Percentiles rank a stretch among this genome's conserved stretches.
Evolutionary conservation across 2,797 vertebrate species (phyloP).

Genomic region (Clamator glandarius): DNA sequence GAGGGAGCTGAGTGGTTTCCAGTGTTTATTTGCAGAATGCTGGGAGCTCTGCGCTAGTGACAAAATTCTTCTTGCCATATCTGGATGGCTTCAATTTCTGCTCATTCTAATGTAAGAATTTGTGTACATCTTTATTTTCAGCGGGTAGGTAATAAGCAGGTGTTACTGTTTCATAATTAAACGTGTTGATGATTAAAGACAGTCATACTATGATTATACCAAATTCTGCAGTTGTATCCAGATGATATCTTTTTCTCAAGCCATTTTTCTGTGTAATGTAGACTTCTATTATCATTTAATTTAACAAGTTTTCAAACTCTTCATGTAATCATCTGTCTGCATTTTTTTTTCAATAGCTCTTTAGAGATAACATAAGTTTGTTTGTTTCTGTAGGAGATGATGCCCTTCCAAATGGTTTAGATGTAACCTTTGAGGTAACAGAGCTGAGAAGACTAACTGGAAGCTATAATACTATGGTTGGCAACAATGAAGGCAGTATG

Average conservation of each 20-base stretch:
- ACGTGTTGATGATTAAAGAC: not conserved
- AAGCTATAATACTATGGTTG: conserved; percentile 98
- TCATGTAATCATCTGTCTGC: not conserved
- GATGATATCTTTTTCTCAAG: not conserved
- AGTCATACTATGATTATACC: not conserved
- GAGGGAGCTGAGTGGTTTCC: not conserved
- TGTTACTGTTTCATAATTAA: not conserved
- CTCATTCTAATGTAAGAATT: not conserved
- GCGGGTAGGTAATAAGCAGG: not conserved
- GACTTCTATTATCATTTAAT: not conserved
- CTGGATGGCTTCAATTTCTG: not conserved
- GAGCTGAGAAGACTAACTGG: conserved; percentile 92
- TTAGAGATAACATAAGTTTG: not conserved
- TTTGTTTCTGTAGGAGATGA: conserved; percentile 80
- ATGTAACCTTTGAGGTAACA: conserved; percentile 93
- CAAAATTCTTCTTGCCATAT: rapidly evolving
- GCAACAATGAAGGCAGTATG: conserved; percentile 99
- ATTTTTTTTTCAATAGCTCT: not conserved
- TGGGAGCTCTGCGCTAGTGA: not conserved
- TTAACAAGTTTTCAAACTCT: not conserved
- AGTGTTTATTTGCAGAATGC: not conserved
- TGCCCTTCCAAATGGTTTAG: conserved; percentile 92
- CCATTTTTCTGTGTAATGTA: not conserved
- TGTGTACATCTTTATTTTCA: not conserved
- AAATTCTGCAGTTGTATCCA: not conserved